Percentiles rank a stretch among this genome's conserved stretches.
phyloP scores from a whole-genome alignment of 1,140 invertebrate species.

The Choristoneura fumiferana region DNA sequence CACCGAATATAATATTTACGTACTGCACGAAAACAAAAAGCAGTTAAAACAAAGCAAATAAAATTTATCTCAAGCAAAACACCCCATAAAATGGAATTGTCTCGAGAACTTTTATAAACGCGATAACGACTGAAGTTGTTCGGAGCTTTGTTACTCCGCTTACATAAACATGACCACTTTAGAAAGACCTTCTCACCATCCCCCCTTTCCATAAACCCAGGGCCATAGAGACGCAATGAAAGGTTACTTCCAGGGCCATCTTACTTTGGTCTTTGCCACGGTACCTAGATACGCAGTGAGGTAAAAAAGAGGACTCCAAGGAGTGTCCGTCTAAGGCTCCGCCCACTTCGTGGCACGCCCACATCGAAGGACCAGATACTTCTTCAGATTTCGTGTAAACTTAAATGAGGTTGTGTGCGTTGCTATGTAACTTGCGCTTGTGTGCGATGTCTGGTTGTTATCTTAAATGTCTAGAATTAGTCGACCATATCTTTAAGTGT shows the following conservation, averaged over 20 bases:
- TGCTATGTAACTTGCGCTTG: background rate
- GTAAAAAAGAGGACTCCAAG: constrained; percentile 74
- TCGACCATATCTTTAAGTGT: background rate
- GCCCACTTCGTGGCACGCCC: constrained; percentile 62
- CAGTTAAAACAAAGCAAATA: constrained; percentile 63
- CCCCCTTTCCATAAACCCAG: background rate
- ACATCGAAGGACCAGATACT: constrained; percentile 59
- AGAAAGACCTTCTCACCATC: constrained; percentile 33
- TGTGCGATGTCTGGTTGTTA: constrained; percentile 14
- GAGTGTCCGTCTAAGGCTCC: constrained; percentile 65
- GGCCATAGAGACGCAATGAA: constrained; percentile 27
- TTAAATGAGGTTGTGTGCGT: constrained; percentile 31
- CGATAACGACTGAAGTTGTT: constrained; percentile 76
- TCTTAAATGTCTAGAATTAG: constrained; percentile 18
- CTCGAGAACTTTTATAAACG: constrained; percentile 75
- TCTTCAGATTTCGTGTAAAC: constrained; percentile 50
- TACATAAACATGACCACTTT: constrained; percentile 66
- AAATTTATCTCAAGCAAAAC: constrained; percentile 75
- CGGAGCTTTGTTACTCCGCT: constrained; percentile 68
- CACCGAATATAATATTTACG: constrained; percentile 22
- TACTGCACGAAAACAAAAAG: constrained; percentile 50
- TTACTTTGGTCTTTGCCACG: constrained; percentile 47
- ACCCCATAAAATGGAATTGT: constrained; percentile 75
- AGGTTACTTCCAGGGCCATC: constrained; percentile 40
- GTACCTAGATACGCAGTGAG: constrained; percentile 69